Evolutionary conservation across 2,797 vertebrate genomes (phyloP).

Genomic region (Okamejei kenojei): DNA sequence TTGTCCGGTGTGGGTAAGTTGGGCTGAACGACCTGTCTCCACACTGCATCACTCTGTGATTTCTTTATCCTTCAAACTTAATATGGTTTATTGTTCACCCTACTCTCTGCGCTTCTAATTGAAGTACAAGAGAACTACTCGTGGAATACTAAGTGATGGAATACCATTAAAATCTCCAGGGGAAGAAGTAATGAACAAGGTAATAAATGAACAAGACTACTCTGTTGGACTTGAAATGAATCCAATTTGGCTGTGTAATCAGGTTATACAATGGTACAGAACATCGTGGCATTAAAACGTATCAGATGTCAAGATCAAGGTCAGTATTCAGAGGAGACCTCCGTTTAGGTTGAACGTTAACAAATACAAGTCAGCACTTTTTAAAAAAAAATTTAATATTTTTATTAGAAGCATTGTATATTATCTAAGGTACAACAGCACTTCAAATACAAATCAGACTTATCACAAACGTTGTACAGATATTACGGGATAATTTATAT

Average conservation of each 20-base stretch:
- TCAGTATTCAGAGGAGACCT: slow-evolving; percentile 22
- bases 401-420: too few species aligned
- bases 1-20: too few species aligned
- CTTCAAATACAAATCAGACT: too few species aligned
- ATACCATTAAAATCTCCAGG: neutral
- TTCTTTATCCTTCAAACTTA: neutral
- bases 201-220: slow-evolving; percentile 5
- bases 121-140: neutral
- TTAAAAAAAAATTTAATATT: too few species aligned
- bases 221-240: slow-evolving; percentile 2
- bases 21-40: too few species aligned
- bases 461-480: too few species aligned
- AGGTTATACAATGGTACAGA: neutral
- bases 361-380: neutral
- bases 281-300: neutral
- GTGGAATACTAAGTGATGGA: neutral
- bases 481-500: too few species aligned
- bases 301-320: slow-evolving; percentile 31
- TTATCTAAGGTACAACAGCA: too few species aligned
- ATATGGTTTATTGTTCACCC: neutral
- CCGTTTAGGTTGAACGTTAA: slow-evolving; percentile 16
- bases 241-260: neutral
- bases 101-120: neutral
- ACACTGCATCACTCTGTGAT: too few species aligned
- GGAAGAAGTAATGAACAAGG: neutral